Evolutionary conservation across 2,888 invertebrate species (phyloP).

Genomic region (Parochlus steinenii): DNA sequence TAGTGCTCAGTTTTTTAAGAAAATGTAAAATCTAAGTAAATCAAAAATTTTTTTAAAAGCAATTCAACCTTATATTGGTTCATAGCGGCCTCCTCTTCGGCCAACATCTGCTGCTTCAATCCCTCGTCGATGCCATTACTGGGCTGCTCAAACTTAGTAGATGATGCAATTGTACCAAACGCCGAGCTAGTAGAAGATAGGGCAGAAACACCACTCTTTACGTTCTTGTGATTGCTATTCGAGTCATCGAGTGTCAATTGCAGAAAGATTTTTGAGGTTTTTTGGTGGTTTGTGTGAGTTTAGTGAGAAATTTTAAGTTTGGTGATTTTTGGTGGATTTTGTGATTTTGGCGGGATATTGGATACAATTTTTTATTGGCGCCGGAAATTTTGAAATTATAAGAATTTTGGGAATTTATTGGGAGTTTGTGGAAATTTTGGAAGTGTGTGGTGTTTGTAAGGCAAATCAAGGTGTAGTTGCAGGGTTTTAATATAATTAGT

Average conservation of each 20-base stretch:
- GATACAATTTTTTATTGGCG: too few relatives aligned
- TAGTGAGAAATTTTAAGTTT: slow-evolving; percentile 4
- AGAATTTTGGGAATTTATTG: too few relatives aligned
- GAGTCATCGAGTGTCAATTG: slow-evolving; percentile 16
- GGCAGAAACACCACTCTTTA: slow-evolving; percentile 76
- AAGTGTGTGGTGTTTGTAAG: too few relatives aligned
- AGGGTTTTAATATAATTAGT: too few relatives aligned
- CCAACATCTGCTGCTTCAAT: slow-evolving; percentile 69
- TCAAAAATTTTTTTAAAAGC: too few relatives aligned
- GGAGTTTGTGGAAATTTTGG: too few relatives aligned
- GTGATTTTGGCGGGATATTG: not conserved
- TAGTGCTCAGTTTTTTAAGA: not conserved
- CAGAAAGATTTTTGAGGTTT: slow-evolving; percentile 15
- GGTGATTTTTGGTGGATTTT: slow-evolving; percentile 11
- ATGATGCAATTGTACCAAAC: slow-evolving; percentile 68
- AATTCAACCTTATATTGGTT: slow-evolving; percentile 93
- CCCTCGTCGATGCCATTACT: slow-evolving; percentile 72
- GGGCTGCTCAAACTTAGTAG: slow-evolving; percentile 47
- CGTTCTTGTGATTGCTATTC: slow-evolving; percentile 70
- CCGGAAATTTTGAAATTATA: too few relatives aligned
- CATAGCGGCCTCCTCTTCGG: slow-evolving; percentile 92
- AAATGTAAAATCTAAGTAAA: not conserved
- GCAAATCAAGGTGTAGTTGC: too few relatives aligned
- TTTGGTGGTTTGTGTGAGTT: slow-evolving; percentile 13
- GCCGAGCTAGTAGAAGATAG: slow-evolving; percentile 76